Evolutionary conservation across 2,797 vertebrate genomes (phyloP).

Genomic region (Meriones psammophilus): DNA sequence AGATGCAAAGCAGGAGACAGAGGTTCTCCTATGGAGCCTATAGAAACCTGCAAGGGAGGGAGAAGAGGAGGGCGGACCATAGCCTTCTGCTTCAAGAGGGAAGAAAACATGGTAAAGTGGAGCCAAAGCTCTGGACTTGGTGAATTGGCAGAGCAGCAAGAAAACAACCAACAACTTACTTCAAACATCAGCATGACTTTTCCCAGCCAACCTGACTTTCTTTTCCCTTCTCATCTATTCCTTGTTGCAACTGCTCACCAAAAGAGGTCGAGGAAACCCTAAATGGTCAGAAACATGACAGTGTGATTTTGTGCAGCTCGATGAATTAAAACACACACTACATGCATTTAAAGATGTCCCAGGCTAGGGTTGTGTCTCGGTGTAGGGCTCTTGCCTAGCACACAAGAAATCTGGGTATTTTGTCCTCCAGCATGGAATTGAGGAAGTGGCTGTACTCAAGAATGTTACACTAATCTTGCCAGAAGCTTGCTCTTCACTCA

Average conservation of each 20-base stretch:
- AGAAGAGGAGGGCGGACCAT: not conserved
- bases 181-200: not conserved
- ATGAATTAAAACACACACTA: not conserved
- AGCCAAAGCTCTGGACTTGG: not conserved
- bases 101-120: not conserved
- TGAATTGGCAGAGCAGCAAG: not conserved
- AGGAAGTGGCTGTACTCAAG: not conserved
- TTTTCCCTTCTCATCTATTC: not conserved
- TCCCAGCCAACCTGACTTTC: accelerated
- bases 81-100: not conserved
- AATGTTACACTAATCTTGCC: not conserved
- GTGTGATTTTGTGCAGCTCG: not conserved
- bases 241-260: not conserved
- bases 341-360: not conserved
- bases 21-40: not conserved
- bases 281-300: not conserved
- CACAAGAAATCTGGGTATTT: not conserved
- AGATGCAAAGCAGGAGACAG: not conserved
- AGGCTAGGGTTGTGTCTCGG: not conserved
- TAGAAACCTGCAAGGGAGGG: not conserved
- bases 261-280: not conserved
- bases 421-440: not conserved
- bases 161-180: not conserved
- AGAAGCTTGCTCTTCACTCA: not conserved
- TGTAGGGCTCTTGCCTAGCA: not conserved